Conservation (phyloP, 1,140 invertebrate species). For the Bactericera cockerelli region DNA sequence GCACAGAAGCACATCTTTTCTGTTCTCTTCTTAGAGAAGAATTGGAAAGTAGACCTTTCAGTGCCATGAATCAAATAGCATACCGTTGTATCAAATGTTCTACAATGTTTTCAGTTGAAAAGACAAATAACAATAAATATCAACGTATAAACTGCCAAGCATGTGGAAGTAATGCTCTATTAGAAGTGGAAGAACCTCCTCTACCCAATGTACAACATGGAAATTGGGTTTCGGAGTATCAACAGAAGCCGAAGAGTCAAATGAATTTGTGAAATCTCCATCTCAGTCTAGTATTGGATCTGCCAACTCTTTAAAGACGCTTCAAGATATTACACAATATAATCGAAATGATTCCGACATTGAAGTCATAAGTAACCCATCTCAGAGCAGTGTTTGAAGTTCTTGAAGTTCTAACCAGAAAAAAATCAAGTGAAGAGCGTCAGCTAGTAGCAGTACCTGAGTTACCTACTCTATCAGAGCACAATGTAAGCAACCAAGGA, state of each 20-base stretch:
- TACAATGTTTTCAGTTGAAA: slow-evolving; percentile 38
- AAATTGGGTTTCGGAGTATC: slow-evolving; percentile 18
- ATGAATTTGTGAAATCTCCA: slow-evolving; percentile 19
- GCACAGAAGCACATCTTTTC: background rate
- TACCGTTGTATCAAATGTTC: slow-evolving; percentile 46
- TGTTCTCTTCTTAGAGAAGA: slow-evolving; percentile 28
- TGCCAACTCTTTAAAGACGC: slow-evolving; percentile 18
- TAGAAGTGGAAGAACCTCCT: slow-evolving; percentile 30
- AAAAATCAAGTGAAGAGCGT: slow-evolving; percentile 31
- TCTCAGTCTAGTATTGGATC: slow-evolving; percentile 26
- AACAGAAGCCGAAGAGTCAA: slow-evolving; percentile 14
- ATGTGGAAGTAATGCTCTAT: slow-evolving; percentile 38
- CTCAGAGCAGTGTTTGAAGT: slow-evolving; percentile 47
- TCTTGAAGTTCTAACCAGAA: slow-evolving; percentile 32
- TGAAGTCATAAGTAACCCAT: slow-evolving; percentile 46
- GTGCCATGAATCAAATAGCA: slow-evolving; percentile 34
- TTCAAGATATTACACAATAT: slow-evolving; percentile 14
- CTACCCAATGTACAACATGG: slow-evolving; percentile 11
- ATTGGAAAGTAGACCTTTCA: slow-evolving; percentile 32
- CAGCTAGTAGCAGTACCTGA: slow-evolving; percentile 26
- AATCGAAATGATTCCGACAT: slow-evolving; percentile 40
- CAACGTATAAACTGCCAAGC: slow-evolving; percentile 33
- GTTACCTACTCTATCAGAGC: slow-evolving; percentile 30
- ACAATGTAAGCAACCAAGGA: slow-evolving; percentile 25
- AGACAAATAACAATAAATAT: slow-evolving; percentile 8